phyloP scores from a whole-genome alignment of 2,113 vertebrate genomes.

The Notiomystis cincta region DNA sequence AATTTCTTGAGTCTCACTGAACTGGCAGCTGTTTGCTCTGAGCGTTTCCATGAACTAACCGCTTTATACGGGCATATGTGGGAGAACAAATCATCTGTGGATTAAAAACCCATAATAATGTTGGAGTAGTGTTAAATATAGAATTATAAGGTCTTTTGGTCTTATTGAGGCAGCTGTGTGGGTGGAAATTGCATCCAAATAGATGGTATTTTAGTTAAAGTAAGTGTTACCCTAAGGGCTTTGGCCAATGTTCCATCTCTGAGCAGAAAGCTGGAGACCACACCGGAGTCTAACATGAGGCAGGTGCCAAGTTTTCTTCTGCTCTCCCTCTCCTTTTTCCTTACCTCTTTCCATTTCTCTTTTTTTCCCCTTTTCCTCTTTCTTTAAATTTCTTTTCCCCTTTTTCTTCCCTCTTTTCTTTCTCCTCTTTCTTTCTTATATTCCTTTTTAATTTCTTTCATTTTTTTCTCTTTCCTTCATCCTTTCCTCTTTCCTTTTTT shows the following conservation, averaged over 20 bases:
- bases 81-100: background rate
- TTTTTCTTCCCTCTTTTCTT: background rate
- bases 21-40: background rate
- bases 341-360: background rate
- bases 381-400: background rate
- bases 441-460: no score
- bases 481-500: background rate
- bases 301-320: background rate
- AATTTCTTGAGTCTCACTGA: background rate
- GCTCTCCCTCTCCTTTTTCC: background rate
- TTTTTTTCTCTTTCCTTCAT: no score
- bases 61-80: background rate
- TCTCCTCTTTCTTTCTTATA: no score
- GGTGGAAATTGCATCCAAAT: background rate
- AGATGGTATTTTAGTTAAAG: background rate
- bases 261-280: background rate
- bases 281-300: accelerated
- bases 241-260: background rate
- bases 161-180: background rate
- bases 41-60: background rate
- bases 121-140: background rate
- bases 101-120: background rate
- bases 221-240: background rate
- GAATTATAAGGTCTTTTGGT: background rate
- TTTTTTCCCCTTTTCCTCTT: background rate